A percentile compares a stretch with the other conserved stretches of the same genome.
Evolutionary conservation across 2,888 invertebrate species (phyloP).

Genomic region (Ormyrus labotus): DNA sequence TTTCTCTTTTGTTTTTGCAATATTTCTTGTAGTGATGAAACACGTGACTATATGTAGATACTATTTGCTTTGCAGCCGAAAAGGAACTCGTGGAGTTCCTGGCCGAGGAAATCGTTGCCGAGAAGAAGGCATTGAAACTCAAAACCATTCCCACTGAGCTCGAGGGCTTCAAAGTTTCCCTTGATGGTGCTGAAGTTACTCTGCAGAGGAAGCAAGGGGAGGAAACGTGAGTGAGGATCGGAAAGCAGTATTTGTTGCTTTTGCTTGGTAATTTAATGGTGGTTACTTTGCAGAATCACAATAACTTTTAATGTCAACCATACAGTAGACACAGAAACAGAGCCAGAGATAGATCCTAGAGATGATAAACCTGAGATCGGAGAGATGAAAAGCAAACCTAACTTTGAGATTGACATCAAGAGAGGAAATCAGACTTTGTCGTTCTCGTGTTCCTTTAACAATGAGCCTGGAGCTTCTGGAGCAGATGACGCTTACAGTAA

Average conservation of each 20-base stretch:
- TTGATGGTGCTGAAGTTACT: slow-evolving; percentile 90
- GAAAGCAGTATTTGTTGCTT: background rate
- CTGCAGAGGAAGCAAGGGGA: slow-evolving; percentile 72
- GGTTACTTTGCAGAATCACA: slow-evolving; percentile 79
- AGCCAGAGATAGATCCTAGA: slow-evolving; percentile 80
- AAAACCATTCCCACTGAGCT: slow-evolving; percentile 86
- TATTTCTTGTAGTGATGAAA: slow-evolving; percentile 31
- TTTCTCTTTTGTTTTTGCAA: background rate
- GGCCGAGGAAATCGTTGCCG: slow-evolving; percentile 94
- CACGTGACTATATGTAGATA: slow-evolving; percentile 18
- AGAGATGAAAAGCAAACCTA: slow-evolving; percentile 93
- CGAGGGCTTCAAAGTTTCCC: slow-evolving; percentile 87
- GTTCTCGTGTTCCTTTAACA: slow-evolving; percentile 90
- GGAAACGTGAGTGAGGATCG: background rate
- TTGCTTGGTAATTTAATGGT: slow-evolving; percentile 25
- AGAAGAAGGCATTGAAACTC: slow-evolving; percentile 88
- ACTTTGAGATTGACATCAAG: slow-evolving; percentile 91
- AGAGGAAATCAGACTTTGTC: slow-evolving; percentile 87
- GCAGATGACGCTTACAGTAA: slow-evolving; percentile 85
- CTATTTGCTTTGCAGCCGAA: slow-evolving; percentile 80
- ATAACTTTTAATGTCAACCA: slow-evolving; percentile 96
- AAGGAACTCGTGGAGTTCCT: slow-evolving; percentile 93
- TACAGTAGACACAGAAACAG: slow-evolving; percentile 89
- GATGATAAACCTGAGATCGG: slow-evolving; percentile 85
- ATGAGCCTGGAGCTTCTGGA: slow-evolving; percentile 78